phyloP scores from a whole-genome alignment of 2,797 vertebrate species.

The Anguilla anguilla region DNA sequence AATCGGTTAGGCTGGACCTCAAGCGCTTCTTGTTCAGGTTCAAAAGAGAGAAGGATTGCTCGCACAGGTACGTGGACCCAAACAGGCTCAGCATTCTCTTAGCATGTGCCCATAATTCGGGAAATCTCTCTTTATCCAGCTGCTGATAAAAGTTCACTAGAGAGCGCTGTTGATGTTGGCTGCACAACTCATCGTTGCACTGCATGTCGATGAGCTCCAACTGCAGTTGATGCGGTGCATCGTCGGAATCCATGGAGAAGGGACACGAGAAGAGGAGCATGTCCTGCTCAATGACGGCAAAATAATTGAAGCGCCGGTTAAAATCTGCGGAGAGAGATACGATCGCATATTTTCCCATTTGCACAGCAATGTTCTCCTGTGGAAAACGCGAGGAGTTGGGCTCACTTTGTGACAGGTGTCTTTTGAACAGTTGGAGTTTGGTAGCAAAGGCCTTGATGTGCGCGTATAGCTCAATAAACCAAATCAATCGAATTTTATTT shows the following conservation, averaged over 20 bases:
- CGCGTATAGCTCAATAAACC: neutral
- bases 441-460: constrained; percentile 18
- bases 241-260: constrained; percentile 30
- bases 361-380: constrained; percentile 27
- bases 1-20: constrained; percentile 18
- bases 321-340: constrained; percentile 24
- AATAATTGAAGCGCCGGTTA: constrained; percentile 15
- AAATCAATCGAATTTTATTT: no score
- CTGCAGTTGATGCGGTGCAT: constrained; percentile 27
- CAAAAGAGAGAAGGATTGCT: neutral
- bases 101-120: neutral
- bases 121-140: constrained; percentile 35
- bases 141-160: neutral
- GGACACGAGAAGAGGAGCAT: constrained; percentile 28
- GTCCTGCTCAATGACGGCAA: constrained; percentile 29
- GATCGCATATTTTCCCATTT: constrained; percentile 25
- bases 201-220: constrained; percentile 41
- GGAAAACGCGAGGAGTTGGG: constrained; percentile 34
- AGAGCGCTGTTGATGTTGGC: constrained; percentile 24
- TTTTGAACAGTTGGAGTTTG: constrained; percentile 30
- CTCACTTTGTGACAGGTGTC: constrained; percentile 30
- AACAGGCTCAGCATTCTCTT: constrained; percentile 26
- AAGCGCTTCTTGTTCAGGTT: neutral
- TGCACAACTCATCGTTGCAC: constrained; percentile 22
- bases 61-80: neutral